phyloP scores from a whole-genome alignment of 2,797 vertebrate genomes.

The Pangasius djambal region DNA sequence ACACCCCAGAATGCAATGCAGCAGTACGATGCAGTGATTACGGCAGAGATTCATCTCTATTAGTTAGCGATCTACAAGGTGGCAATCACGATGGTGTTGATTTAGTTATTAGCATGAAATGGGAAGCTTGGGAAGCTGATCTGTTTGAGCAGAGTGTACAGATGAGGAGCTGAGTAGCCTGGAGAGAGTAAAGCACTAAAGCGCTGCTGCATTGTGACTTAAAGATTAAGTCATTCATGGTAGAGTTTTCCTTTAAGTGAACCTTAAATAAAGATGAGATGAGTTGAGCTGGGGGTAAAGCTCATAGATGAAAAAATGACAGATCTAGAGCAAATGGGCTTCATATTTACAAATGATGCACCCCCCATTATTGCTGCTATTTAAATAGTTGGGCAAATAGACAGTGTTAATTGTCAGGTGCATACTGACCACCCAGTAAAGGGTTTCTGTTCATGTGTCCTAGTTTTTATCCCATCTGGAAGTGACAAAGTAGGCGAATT shows the following conservation, averaged over 20 bases:
- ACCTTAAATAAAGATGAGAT: neutral
- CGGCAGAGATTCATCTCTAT: neutral
- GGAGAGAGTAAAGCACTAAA: neutral
- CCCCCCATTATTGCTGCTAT: neutral
- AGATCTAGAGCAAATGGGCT: neutral
- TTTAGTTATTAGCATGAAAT: neutral
- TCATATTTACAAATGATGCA: neutral
- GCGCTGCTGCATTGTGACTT: neutral
- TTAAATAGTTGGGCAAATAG: neutral
- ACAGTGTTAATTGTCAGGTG: neutral
- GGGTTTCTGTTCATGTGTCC: neutral
- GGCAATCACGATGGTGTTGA: neutral
- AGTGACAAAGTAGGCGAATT: neutral
- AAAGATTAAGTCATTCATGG: neutral
- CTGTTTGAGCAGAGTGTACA: neutral
- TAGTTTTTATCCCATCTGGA: neutral
- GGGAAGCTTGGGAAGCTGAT: neutral
- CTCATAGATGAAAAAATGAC: neutral
- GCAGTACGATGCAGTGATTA: too few relatives aligned
- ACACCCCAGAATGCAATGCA: neutral
- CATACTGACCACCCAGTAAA: neutral
- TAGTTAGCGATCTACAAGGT: neutral
- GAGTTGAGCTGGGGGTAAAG: neutral
- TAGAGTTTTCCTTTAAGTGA: neutral
- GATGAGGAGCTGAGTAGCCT: neutral